A percentile compares a stretch with the other conserved stretches of the same genome.
Conservation (phyloP, 2,888 invertebrate genomes). For the Hedya salicella region DNA sequence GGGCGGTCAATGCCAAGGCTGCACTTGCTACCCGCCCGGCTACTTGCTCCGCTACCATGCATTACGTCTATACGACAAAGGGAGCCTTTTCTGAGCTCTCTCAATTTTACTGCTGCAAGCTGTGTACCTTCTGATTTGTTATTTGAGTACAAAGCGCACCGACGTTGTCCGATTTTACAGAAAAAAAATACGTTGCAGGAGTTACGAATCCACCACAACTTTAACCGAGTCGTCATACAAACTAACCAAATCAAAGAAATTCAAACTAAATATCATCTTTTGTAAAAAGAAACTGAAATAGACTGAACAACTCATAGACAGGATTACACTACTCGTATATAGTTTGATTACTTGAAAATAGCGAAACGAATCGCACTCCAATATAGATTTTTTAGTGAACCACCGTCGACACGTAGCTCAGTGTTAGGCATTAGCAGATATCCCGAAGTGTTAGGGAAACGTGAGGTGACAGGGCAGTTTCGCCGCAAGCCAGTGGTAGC, state of each 20-base stretch:
- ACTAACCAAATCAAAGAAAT: too few relatives aligned
- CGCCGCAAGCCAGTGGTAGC: conserved; percentile 45
- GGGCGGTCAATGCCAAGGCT: conserved; percentile 83
- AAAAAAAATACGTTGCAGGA: not conserved
- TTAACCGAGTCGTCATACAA: too few relatives aligned
- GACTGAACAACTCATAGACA: too few relatives aligned
- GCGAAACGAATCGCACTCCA: too few relatives aligned
- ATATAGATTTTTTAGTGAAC: too few relatives aligned
- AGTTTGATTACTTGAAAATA: too few relatives aligned
- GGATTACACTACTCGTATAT: too few relatives aligned
- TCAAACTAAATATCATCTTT: too few relatives aligned
- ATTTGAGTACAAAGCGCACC: not conserved
- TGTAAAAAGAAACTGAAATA: too few relatives aligned
- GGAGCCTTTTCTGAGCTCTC: conserved; percentile 4
- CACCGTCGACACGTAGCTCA: too few relatives aligned
- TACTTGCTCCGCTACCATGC: conserved; percentile 68
- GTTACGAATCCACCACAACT: too few relatives aligned
- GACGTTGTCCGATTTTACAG: not conserved
- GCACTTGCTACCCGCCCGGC: conserved; percentile 72
- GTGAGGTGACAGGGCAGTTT: conserved; percentile 2
- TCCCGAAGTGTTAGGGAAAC: too few relatives aligned
- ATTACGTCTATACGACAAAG: conserved; percentile 39
- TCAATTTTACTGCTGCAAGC: not conserved
- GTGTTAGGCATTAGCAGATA: not conserved
- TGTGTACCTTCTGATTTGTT: not conserved